These are phyloP conservation scores for Takifugu bimaculatus DNA, from an alignment of 2,113 vertebrate species.

Conservation along the genomic window DNA sequence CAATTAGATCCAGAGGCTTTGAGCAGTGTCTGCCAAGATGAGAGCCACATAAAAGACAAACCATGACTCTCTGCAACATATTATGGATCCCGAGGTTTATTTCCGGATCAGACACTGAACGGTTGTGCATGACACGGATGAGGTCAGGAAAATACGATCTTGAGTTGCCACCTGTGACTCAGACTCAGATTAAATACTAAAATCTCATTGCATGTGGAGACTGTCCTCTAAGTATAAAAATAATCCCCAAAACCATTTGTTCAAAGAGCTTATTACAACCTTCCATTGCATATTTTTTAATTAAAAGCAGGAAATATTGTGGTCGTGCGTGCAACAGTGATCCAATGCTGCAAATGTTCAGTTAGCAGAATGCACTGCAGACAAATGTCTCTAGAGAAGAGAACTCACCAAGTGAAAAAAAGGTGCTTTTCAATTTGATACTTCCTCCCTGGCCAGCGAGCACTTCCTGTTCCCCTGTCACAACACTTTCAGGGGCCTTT, in stretches of 20 bases:
- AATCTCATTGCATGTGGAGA: too few species aligned
- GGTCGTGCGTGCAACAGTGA: too few species aligned
- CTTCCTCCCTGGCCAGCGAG: slow-evolving; percentile 68
- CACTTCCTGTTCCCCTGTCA: slow-evolving; percentile 69
- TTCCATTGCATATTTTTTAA: too few species aligned
- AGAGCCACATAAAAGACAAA: slow-evolving; percentile 56
- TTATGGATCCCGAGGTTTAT: slow-evolving; percentile 51
- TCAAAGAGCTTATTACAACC: too few species aligned
- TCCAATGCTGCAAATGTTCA: too few species aligned
- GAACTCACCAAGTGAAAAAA: slow-evolving; percentile 60
- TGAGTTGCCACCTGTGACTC: neutral
- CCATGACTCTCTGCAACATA: slow-evolving; percentile 51
- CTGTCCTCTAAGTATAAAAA: too few species aligned
- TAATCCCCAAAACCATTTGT: too few species aligned
- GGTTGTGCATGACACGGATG: slow-evolving; percentile 38
- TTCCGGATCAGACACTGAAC: slow-evolving; percentile 45
- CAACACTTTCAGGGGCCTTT: slow-evolving; percentile 68
- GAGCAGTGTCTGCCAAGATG: slow-evolving; percentile 40
- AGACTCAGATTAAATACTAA: neutral
- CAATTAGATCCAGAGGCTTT: slow-evolving; percentile 63
- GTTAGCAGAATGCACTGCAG: too few species aligned
- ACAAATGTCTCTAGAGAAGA: slow-evolving; percentile 5
- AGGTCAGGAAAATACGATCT: slow-evolving; percentile 31
- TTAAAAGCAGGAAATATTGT: too few species aligned
- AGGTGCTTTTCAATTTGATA: slow-evolving; percentile 71